Conservation (phyloP, 2,797 vertebrate species). For the Neolamprologus multifasciatus region DNA sequence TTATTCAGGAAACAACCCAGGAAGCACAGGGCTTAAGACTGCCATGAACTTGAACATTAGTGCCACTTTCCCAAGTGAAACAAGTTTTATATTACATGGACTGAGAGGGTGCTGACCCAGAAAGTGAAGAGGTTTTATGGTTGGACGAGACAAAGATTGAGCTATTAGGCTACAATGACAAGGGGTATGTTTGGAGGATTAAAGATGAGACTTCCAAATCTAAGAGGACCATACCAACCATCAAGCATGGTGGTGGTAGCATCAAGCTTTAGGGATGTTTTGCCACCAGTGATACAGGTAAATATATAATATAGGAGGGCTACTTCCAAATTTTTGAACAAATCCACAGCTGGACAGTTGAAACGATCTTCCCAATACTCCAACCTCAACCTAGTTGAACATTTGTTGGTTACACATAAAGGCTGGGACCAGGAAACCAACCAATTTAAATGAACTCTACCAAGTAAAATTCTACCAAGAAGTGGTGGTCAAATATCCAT, state of each 20-base stretch:
- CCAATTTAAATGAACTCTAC: not conserved
- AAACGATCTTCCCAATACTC: not conserved
- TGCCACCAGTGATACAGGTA: fast-evolving
- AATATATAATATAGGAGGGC: not conserved
- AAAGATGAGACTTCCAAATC: not conserved
- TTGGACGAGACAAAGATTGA: not conserved
- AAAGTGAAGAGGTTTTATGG: not conserved
- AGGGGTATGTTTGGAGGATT: not conserved
- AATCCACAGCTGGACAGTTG: not conserved
- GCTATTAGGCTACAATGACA: not conserved
- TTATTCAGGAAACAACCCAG: not conserved
- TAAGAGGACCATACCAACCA: fast-evolving
- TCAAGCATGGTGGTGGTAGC: not conserved
- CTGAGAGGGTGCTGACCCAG: not conserved
- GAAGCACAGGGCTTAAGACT: not conserved
- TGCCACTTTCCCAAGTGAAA: not conserved
- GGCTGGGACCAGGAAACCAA: not conserved
- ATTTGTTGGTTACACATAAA: not conserved
- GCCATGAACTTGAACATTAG: not conserved
- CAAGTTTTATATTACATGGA: not conserved
- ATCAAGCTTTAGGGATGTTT: not conserved
- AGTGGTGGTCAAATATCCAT: not conserved
- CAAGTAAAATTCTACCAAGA: not conserved
- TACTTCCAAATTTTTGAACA: not conserved
- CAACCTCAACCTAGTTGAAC: not conserved